Percentiles rank a stretch among this genome's conserved stretches.
Evolutionary conservation across 2,797 vertebrate species (phyloP).

Genomic region (Micromesistius poutassou): DNA sequence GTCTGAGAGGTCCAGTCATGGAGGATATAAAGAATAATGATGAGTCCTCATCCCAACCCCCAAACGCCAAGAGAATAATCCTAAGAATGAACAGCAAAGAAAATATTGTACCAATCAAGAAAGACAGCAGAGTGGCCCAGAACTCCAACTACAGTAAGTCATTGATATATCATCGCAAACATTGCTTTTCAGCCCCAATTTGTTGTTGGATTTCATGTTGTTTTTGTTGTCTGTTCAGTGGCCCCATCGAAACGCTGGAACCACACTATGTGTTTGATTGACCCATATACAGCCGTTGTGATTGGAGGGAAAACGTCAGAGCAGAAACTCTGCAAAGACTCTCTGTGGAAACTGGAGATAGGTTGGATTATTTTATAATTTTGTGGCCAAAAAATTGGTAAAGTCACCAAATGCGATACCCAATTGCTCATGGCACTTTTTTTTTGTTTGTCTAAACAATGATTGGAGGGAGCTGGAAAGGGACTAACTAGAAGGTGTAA

Average conservation of each 20-base stretch:
- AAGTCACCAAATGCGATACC: background rate
- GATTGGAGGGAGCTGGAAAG: background rate
- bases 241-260: slow-evolving; percentile 83
- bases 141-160: background rate
- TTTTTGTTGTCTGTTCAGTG: slow-evolving; percentile 50
- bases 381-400: too few relatives aligned
- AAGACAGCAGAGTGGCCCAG: slow-evolving; percentile 51
- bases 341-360: slow-evolving; percentile 84
- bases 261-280: slow-evolving; percentile 84
- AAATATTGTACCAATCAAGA: slow-evolving; percentile 48
- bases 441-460: background rate
- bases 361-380: slow-evolving; percentile 61
- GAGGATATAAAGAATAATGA: slow-evolving; percentile 50
- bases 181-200: background rate
- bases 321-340: slow-evolving; percentile 70
- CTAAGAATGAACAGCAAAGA: slow-evolving; percentile 57
- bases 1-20: slow-evolving; percentile 47
- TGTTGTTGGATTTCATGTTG: background rate
- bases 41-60: slow-evolving; percentile 39
- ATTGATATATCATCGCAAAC: background rate
- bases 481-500: background rate
- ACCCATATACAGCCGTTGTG: slow-evolving; percentile 79
- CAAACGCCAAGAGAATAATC: slow-evolving; percentile 60
- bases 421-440: background rate
- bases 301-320: slow-evolving; percentile 79